A percentile compares a stretch with the other conserved stretches of the same genome.
These are phyloP conservation scores for Eupithecia centaureata DNA, from an alignment of 2,888 invertebrate species.

Conservation along the genomic window DNA sequence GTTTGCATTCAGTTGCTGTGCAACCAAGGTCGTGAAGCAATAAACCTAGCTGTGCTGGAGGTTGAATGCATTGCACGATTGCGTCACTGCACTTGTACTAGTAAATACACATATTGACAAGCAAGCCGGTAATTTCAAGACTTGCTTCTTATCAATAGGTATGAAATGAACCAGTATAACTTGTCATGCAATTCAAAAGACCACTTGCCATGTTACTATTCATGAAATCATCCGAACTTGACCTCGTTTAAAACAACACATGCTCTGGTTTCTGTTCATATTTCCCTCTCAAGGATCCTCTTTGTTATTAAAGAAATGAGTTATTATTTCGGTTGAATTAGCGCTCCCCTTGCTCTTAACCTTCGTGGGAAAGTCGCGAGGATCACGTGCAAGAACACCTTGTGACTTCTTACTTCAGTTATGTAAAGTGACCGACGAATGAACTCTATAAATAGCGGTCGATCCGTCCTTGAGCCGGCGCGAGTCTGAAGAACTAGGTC, in stretches of 20 bases:
- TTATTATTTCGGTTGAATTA: constrained; percentile 59
- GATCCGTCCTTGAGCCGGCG: constrained; percentile 81
- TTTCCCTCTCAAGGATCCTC: constrained; percentile 50
- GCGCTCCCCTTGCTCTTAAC: constrained; percentile 55
- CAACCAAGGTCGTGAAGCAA: constrained; percentile 79
- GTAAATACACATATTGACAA: constrained; percentile 12
- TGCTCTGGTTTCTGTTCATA: constrained; percentile 19
- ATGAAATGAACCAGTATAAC: background rate
- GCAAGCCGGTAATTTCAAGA: constrained; percentile 5
- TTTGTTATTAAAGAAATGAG: constrained; percentile 59
- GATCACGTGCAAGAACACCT: constrained; percentile 69
- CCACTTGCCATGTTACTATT: constrained; percentile 9
- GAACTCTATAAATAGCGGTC: constrained; percentile 81
- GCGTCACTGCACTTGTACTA: constrained; percentile 50
- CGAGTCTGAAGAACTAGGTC: constrained; percentile 79
- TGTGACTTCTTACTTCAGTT: constrained; percentile 70
- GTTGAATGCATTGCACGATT: constrained; percentile 69
- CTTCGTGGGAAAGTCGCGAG: constrained; percentile 68
- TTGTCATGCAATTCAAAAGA: constrained; percentile 4
- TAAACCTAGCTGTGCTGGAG: constrained; percentile 68
- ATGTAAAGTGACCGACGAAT: constrained; percentile 78
- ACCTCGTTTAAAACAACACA: constrained; percentile 46
- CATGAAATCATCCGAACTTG: constrained; percentile 48
- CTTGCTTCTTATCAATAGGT: background rate
- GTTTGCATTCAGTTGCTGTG: constrained; percentile 74